Base-by-base conservation (phyloP, 2,888 invertebrate species). In the Copidosoma aretas region DNA sequence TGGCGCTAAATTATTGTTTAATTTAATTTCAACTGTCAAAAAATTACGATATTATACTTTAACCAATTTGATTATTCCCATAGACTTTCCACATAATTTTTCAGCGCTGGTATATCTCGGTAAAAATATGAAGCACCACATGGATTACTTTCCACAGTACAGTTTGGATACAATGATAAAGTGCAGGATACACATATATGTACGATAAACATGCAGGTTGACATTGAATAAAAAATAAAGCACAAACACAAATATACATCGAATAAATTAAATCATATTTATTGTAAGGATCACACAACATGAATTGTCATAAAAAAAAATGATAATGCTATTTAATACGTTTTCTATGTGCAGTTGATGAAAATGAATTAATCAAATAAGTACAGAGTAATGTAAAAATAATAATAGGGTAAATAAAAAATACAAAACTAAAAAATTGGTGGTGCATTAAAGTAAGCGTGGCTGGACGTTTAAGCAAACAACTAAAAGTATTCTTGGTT, bases 351-450 rank as follows among this genome's bases (percentile, higher is more conserved):
- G 51, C 25, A 22, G n/a, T 41, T n/a, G 32, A 21, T 57, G 43
- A 8, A n/a, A 32, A 32, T 32, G 32, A 32, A 32, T n/a, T 52
- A 62, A 59, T 43, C 52, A 63, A 57, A 65, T 54, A 69, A 59
- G 57, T 62, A 65, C 43, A 69, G 43, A 39, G 41, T 41, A 60
- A 60, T 1, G 39, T 12, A 43, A 62, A 64, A 46, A 3, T 17
- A 46, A 46, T 46, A 46, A 32, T 3, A 3, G 32, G 8, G 32
- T 8, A 32, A 32, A 32, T 8, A 32, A 32, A 32, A 32, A 32
- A 32, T 32, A 32, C 32, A 32, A 32, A 32, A 32, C 8, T 32
- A 32, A n/a, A n/a, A n/a, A n/a, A n/a, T 41, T 41, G 41, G 41
- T 41, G 14, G 41, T n/a, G n/a, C n/a, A n/a, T 14, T 46, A 17